phyloP scores from a whole-genome alignment of 2,797 vertebrate species.

The Chaenodraco wilsoni region DNA sequence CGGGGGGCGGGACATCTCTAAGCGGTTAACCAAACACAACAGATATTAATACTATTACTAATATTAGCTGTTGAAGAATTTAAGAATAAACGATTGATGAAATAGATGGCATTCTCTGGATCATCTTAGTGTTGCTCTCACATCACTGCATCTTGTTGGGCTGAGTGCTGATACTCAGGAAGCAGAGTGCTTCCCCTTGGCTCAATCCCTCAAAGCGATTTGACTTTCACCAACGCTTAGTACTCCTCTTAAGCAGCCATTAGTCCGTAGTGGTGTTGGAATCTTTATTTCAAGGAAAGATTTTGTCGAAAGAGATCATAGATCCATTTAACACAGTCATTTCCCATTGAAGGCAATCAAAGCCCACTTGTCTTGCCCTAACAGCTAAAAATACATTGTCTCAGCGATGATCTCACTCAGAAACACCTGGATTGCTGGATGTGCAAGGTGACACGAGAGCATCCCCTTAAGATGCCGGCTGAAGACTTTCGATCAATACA shows the following conservation, averaged over 20 bases:
- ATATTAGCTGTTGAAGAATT: conserved; percentile 9
- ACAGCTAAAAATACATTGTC: conserved; percentile 56
- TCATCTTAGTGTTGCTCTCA: not conserved
- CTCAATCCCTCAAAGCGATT: conserved; percentile 44
- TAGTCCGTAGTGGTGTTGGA: conserved; percentile 17
- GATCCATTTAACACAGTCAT: conserved; percentile 55
- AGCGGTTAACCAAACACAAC: too few relatives aligned
- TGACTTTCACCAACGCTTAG: conserved; percentile 35
- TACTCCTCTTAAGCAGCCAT: conserved; percentile 44
- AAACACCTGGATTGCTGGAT: conserved; percentile 59
- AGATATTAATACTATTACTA: not conserved
- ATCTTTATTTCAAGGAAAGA: conserved; percentile 45
- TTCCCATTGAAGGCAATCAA: conserved; percentile 64
- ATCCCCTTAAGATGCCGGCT: conserved; percentile 55
- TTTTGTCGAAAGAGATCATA: conserved; percentile 53
- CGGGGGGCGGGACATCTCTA: too few relatives aligned
- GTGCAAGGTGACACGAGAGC: conserved; percentile 74
- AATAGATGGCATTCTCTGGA: not conserved
- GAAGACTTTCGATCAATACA: conserved; percentile 73
- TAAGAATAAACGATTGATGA: not conserved
- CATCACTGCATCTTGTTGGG: conserved; percentile 7
- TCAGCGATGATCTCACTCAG: conserved; percentile 61
- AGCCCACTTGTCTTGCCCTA: conserved; percentile 48
- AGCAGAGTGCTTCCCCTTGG: conserved; percentile 31
- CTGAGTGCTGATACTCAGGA: conserved; percentile 32